Evolutionary conservation across 2,888 invertebrate genomes (phyloP), one percentile per base, ranked within the genome.

Genomic region (Stenurella melanura): DNA sequence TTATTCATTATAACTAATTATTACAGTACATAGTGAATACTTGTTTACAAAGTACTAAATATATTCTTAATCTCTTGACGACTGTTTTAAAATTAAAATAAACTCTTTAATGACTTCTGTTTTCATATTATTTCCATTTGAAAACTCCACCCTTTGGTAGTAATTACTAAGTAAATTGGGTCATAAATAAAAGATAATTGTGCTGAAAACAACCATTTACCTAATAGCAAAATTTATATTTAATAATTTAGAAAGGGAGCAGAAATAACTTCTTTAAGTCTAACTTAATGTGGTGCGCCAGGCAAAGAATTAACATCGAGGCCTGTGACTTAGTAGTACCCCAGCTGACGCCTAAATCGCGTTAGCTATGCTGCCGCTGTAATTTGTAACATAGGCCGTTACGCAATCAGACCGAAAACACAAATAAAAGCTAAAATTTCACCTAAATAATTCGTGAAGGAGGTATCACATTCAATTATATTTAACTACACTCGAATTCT

Each of bases 381-480:
- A 68, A 69, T 68, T 69, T 68, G 74, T 74, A 58, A 67, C 66
- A 56, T 61, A 42, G 68, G 68, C 73, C 66, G 75, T 77, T 77
- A 77, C 42, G 74, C 75, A 80, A 80, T 79, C 76, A 80, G 76
- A 75, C 77, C 75, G 80, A 75, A 82, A 79, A 77, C 79, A 78
- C 79, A 81, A 80, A 82, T 77, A 82, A 80, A 77, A 82, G 78
- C 74, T 42, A 75, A 74, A 80, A 78, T 81, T 74, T 75, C 76
- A 38, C 76, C 76, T 82, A 78, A 82, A 80, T 82, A 79, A 82
- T 77, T 76, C 77, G 74, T 71, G 79, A 79, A 78, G 75, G 78
- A 79, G 50, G 50, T 50, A 50, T 80, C 80, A 57, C 70, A 68
- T 75, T 75, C 72, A 57, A 68, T 77, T 64, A 73, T 75, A 75